These are phyloP conservation scores for Diabrotica virgifera DNA, from an alignment of 1,140 invertebrate species.

Conservation along the genomic window DNA sequence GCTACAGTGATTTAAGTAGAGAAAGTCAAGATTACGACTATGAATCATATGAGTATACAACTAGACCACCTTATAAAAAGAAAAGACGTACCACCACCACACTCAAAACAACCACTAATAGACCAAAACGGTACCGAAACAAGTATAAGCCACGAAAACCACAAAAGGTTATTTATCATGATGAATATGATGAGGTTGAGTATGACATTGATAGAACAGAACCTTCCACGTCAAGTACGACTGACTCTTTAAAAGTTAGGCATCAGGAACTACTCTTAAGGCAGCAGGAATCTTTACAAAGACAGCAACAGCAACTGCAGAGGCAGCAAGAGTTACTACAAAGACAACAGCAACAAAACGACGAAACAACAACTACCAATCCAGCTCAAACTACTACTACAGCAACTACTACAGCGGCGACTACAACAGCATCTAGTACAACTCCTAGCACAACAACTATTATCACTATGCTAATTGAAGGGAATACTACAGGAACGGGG, in stretches of 20 bases:
- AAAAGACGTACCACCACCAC: slow-evolving; percentile 6
- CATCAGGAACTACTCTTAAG: not conserved
- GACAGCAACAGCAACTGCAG: slow-evolving; percentile 7
- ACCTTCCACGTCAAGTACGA: slow-evolving; percentile 5
- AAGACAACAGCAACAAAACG: not conserved
- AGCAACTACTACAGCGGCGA: slow-evolving; percentile 11
- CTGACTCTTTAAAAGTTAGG: slow-evolving; percentile 1
- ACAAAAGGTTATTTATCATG: not conserved
- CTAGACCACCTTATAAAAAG: slow-evolving; percentile 17
- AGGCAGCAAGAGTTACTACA: slow-evolving; percentile 6
- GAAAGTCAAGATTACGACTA: slow-evolving; percentile 13
- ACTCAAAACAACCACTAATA: not conserved
- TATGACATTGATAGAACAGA: slow-evolving; percentile 14
- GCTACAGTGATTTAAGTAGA: not conserved
- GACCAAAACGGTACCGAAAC: slow-evolving; percentile 6
- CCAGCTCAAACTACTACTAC: slow-evolving; percentile 13
- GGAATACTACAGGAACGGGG: not conserved
- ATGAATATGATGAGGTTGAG: slow-evolving; percentile 15
- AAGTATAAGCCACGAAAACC: slow-evolving; percentile 8
- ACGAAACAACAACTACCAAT: not conserved
- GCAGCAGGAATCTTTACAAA: not conserved
- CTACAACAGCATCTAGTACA: slow-evolving; percentile 17
- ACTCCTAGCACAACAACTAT: not conserved
- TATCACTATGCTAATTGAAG: not conserved
- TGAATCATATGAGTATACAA: slow-evolving; percentile 16